phyloP scores from a whole-genome alignment of 2,113 vertebrate species.

The Chitala chitala region DNA sequence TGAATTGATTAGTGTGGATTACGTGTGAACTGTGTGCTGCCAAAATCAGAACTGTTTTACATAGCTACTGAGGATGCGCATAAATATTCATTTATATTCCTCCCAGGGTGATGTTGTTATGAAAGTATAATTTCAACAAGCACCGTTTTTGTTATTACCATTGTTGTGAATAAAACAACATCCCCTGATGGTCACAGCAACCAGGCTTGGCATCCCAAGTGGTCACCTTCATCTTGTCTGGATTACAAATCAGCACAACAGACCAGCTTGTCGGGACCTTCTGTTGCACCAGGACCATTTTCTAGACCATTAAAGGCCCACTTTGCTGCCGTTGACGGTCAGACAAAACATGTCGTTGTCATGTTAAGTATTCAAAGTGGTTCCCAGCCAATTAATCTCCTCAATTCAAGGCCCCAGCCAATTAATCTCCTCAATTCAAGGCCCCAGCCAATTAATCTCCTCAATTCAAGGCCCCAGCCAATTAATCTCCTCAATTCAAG shows the following conservation, averaged over 20 bases:
- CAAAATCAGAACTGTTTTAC: background rate
- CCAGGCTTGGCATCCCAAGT: background rate
- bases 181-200: background rate
- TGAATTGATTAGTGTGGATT: too few relatives aligned
- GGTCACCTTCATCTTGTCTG: background rate
- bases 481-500: too few relatives aligned
- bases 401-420: too few relatives aligned
- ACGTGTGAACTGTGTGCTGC: background rate
- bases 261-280: background rate
- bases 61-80: background rate
- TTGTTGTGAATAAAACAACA: background rate
- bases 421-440: too few relatives aligned
- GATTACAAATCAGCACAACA: background rate
- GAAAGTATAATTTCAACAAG: background rate
- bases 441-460: too few relatives aligned
- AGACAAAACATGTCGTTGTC: too few relatives aligned
- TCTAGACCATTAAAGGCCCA: too few relatives aligned
- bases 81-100: background rate
- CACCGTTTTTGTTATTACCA: background rate
- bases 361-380: too few relatives aligned
- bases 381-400: too few relatives aligned
- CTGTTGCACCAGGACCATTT: background rate
- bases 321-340: too few relatives aligned
- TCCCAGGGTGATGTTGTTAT: background rate
- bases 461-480: too few relatives aligned